Conservation (phyloP, 2,888 invertebrate genomes). For the Mythimna pallens region DNA sequence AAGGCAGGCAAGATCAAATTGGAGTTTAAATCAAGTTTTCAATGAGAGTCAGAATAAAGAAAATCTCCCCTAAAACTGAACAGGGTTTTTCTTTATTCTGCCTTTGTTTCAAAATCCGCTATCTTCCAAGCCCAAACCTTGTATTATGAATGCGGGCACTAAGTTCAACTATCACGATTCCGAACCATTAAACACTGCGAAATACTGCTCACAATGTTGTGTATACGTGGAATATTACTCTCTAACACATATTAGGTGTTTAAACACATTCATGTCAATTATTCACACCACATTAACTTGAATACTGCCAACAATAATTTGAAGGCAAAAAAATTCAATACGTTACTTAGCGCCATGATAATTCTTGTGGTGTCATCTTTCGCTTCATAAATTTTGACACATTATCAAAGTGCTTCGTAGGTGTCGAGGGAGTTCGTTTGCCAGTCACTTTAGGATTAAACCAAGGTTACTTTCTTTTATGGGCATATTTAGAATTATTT, state of each 20-base stretch:
- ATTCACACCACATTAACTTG: slow-evolving; percentile 55
- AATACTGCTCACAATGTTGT: slow-evolving; percentile 63
- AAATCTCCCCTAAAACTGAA: not conserved
- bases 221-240: slow-evolving; percentile 50
- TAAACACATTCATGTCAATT: slow-evolving; percentile 52
- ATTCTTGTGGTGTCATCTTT: slow-evolving; percentile 52
- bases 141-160: slow-evolving; percentile 72
- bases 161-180: slow-evolving; percentile 81
- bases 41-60: not conserved
- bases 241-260: slow-evolving; percentile 52
- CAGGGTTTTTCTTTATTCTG: not conserved
- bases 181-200: slow-evolving; percentile 78
- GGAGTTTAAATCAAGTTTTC: not conserved
- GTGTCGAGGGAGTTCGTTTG: slow-evolving; percentile 32
- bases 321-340: slow-evolving; percentile 47
- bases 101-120: slow-evolving; percentile 33
- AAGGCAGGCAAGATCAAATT: not conserved
- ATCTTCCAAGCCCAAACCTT: slow-evolving; percentile 46
- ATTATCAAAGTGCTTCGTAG: slow-evolving; percentile 35
- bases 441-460: slow-evolving; percentile 17
- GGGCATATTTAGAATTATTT: not conserved
- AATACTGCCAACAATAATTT: slow-evolving; percentile 47
- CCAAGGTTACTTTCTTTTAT: slow-evolving; percentile 14
- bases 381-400: slow-evolving; percentile 49
- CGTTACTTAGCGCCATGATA: slow-evolving; percentile 41